Conservation (phyloP, 2,113 vertebrate genomes). For the Archocentrus centrarchus region DNA sequence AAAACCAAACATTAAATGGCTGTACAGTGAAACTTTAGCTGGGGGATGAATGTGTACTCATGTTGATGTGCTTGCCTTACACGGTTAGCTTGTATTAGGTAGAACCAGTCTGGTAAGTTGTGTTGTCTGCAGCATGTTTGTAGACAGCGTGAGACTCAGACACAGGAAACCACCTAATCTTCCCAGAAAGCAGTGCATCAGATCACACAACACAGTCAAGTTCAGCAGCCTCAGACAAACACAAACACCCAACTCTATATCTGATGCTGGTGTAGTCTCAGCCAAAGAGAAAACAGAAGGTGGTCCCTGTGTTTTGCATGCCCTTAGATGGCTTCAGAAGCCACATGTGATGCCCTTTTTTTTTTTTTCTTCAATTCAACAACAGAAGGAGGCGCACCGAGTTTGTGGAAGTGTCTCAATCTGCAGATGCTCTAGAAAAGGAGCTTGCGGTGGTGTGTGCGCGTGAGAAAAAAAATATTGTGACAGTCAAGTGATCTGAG, state of each 20-base stretch:
- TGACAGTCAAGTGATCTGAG: not conserved
- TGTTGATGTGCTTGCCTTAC: slow-evolving; percentile 81
- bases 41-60: not conserved
- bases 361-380: not conserved
- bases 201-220: slow-evolving; percentile 11
- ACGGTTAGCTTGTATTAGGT: not conserved
- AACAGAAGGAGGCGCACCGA: not conserved
- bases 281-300: not conserved
- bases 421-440: not conserved
- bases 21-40: not conserved
- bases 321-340: slow-evolving; percentile 13
- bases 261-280: not conserved
- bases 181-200: not conserved
- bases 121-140: not conserved
- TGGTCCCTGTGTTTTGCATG: not conserved
- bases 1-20: not conserved
- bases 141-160: slow-evolving; percentile 7
- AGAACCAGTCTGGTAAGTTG: slow-evolving; percentile 17
- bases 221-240: not conserved
- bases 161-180: slow-evolving; percentile 66
- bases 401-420: not conserved
- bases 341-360: too few relatives aligned
- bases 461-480: not conserved
- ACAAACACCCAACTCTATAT: not conserved
- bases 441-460: not conserved